Evolutionary conservation across 2,113 vertebrate genomes (phyloP), one percentile per base, ranked within the genome.

Genomic region (Notechis scutatus): DNA sequence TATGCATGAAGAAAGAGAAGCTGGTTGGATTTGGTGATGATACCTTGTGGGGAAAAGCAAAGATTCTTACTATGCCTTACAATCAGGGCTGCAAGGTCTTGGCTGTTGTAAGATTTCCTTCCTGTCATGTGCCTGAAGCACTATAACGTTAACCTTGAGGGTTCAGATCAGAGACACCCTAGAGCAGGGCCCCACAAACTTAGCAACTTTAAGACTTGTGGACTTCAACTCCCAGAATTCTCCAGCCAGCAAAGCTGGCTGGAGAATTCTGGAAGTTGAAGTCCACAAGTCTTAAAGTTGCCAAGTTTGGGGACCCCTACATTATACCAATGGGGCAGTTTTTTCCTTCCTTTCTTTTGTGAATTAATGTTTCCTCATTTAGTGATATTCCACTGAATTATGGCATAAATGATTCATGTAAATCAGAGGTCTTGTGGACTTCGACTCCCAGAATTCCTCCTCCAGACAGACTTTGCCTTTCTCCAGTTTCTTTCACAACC

Each of bases 1-100:
- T 99, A 99, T 5, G 98, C 94, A 93, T 97, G 93, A 29, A 98
- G 93, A 92, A 98, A 96, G 0, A 94, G 59, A 0, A 95, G 93
- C 0, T 98, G 97, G 2, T 98, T 99, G 88, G 96, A 97, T 94
- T 98, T 98, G 3, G 98, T 99, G 93, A 99, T 94, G 52, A 97
- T 96, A 42, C 99, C 99, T 99, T 87, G 93, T 54, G 90, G n/a
- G 42, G 4, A 3, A 11, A 15, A 23, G 34, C 20, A 89, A 23
- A 59, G 18, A 29, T 90, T 29, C 29, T 42, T 54, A 29, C 8
- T n/a, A n/a, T 55, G 23, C 23, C 8, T 23, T 8, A 59, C 10
- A 2, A 34, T 15, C 39, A 14, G 12, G 39, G 8, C 56, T 26
- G 34, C 15, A 26, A 52, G 6, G 20, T 6, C 45, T 87, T 10